Evolutionary conservation across 1,140 invertebrate genomes (phyloP), one percentile per base, ranked within the genome.

Genomic region (Anadara kagoshimensis): DNA sequence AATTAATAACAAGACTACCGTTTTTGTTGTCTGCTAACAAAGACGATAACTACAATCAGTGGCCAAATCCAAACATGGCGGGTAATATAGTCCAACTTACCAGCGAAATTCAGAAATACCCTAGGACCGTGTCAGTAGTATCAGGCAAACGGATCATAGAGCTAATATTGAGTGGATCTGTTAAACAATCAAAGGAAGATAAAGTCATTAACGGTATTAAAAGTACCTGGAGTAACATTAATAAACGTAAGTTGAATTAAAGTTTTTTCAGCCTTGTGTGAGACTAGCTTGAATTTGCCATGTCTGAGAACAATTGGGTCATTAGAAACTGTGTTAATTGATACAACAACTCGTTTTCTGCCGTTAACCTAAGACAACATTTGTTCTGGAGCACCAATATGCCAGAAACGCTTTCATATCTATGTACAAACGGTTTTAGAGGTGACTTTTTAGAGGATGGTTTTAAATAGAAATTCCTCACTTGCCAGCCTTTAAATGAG

Each of bases 61-160:
- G 62, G 62, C 62, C 62, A 16, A 53, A 64, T 64, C 62, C 62
- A 53, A 64, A 64, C 18, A 41, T 64, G 49, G 24, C 62, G 11
- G 62, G 47, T 20, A 36, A 22, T n/a, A 20, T 64, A 36, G 62
- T 36, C 18, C 7, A 14, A 24, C 49, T 64, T 26, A 12, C 24
- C 0, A 64, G n/a, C 3, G 18, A 41, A 22, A n/a, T 64, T 5
- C 36, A 26, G 14, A 29, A 26, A 18, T n/a, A 8, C 11, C 49
- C 49, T 53, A 51, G 20, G 20, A 53, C 7, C 41, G 41, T 22
- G 7, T 18, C n/a, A 10, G 16, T 36, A 12, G 16, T 20, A 20
- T 16, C 49, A 36, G 26, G 11, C 18, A 24, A 51, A 12, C 49
- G 45, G 24, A 20, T 64, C 4, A 36, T 24, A 18, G 45, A 64